Evolutionary conservation across 2,113 vertebrate species (phyloP), one percentile per base, ranked within the genome.

Genomic region (Corvus moneduloides): DNA sequence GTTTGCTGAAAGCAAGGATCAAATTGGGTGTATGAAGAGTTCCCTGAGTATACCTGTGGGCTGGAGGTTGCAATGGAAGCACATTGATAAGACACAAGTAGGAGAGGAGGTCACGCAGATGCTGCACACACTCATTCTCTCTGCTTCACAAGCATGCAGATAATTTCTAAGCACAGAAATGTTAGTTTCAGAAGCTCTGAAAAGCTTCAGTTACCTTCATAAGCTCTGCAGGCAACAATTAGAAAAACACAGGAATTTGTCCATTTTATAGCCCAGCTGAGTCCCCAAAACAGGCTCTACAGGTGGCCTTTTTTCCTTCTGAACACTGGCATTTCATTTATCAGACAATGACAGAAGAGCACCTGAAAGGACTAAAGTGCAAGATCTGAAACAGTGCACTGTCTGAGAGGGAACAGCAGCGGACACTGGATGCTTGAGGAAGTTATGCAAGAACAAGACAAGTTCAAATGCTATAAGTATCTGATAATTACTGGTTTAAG

Each of bases 51-150:
- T 13, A 44, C 21, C 46, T 69, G 17, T 32, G 30, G 63, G 68
- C 54, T 6, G 15, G 30, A 84, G 5, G 21, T 7, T 39, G 21
- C 35, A 51, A 6, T 18, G 11, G 21, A 83, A 92, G 3, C 5
- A 17, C 43, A 20, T 16, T 48, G 55, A 22, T 49, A 54, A 52
- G 39, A 30, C 3, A 10, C 0, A 0, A 4, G 21, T 14, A 61
- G 43, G 30, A 78, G 35, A 77, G 37, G 28, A 67, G 35, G 51
- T 48, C 2, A 1, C 27, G 30, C 8, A 32, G 18, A 27, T 61
- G 16, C 23, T 63, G 30, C 20, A 56, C 12, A 24, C 3, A 2
- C 11, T 52, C 12, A 1, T 11, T 43, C 11, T 68, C 22, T 43
- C 44, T 6, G 2, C 12, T 32, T 46, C 35, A 54, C 12, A 51